Base-by-base conservation (phyloP, 2,888 invertebrate species). In the Hirudinaria manillensis region DNA sequence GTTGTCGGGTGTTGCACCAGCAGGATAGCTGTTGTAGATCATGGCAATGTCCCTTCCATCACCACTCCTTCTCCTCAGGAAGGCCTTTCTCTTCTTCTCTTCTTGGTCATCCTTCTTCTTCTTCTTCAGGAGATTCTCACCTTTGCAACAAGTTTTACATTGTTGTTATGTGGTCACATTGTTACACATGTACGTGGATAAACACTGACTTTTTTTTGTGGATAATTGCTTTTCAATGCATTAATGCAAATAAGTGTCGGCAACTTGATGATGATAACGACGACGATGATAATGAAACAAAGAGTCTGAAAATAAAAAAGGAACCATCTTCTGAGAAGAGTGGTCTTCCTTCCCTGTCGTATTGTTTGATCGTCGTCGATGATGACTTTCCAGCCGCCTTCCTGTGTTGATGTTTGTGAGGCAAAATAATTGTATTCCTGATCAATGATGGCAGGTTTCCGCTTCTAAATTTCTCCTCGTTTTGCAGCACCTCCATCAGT, bases 381-480 rank as follows among this genome's bases (percentile, higher is more conserved):
- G 73, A 73, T 21, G 55, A 53, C 65, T 73, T 73, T 3, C 73
- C 73, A 13, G 56, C 34, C 24, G 56, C 51, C 67, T 78, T 77
- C 34, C 79, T 72, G 73, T 79, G 78, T 65, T 78, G 74, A 70
- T 79, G 79, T 67, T 79, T 79, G 77, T 79, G 79, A 0, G 78
- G 78, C 7, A 67, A 70, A 3, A 77, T 34, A 61, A 78, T 21
- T 6, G 77, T 72, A 24, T 76, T 73, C 29, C 74, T 55, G 34
- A 79, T 68, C 56, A 75, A 36, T 21, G 38, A 27, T 3, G 68
- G 73, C 34, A 73, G 67, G 29, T 32, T 51, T 24, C 61, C 76
- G 70, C 75, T 77, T 13, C 77, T 19, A 36, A 73, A 53, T 29
- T 65, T 53, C n/a, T 53, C 55, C 38, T 70, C 70, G 24, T 34